Percentiles rank a stretch among this genome's conserved stretches.
phyloP scores from a whole-genome alignment of 1,140 invertebrate genomes.

The Telenomus remus region DNA sequence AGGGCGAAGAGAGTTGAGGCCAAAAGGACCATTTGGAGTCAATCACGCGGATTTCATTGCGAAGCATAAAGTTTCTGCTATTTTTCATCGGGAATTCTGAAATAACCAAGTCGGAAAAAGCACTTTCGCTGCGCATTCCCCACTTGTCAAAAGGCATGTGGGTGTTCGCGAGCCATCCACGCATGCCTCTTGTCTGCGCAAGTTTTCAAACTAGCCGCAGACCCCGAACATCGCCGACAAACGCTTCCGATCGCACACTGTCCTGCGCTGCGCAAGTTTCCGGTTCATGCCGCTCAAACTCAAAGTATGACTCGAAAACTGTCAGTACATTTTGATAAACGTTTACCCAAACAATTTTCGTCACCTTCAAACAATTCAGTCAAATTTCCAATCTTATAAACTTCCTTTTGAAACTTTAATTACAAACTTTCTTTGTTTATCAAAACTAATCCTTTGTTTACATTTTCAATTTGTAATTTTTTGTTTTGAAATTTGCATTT shows the following conservation, averaged over 20 bases:
- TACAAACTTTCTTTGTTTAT: too few species aligned
- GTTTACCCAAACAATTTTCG: background rate
- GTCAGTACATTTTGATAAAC: background rate
- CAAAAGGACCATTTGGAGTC: constrained; percentile 5
- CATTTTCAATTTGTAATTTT: too few species aligned
- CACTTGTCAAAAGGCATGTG: constrained; percentile 51
- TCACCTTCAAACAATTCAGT: background rate
- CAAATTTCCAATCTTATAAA: too few species aligned
- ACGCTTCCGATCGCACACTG: constrained; percentile 56
- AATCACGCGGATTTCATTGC: constrained; percentile 4
- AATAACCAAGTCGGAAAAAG: constrained; percentile 52
- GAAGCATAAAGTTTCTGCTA: constrained; percentile 25
- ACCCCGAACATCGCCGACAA: constrained; percentile 51
- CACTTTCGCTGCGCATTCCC: constrained; percentile 52
- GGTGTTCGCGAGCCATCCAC: constrained; percentile 63
- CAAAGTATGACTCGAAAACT: constrained; percentile 14
- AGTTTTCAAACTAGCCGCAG: constrained; percentile 53
- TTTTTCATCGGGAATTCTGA: constrained; percentile 31
- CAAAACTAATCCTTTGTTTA: too few species aligned
- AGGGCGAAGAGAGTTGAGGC: background rate
- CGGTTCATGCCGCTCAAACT: constrained; percentile 38
- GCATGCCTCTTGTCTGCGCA: constrained; percentile 63
- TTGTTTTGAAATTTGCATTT: too few species aligned
- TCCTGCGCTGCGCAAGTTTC: constrained; percentile 31
- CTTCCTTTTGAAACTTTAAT: too few species aligned